phyloP scores from a whole-genome alignment of 2,888 invertebrate species.

The Amphipoea oculea region DNA sequence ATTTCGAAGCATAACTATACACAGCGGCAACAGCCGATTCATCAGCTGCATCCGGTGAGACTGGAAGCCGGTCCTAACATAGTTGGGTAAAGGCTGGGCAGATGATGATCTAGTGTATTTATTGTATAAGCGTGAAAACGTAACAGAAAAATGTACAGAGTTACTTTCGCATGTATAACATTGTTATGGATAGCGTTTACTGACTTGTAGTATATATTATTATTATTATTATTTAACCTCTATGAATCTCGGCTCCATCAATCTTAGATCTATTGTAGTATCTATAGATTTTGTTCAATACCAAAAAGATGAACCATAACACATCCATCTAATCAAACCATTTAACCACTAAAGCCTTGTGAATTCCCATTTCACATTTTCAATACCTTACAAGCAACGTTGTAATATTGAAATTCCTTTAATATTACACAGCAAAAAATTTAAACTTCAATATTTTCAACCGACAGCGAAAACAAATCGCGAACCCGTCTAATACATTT shows the following conservation, averaged over 20 bases:
- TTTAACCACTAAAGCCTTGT: not conserved
- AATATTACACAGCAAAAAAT: slow-evolving; percentile 20
- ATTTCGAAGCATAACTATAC: too few species aligned
- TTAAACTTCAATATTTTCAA: slow-evolving; percentile 40
- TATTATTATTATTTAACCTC: not conserved
- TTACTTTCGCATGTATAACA: not conserved
- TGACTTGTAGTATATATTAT: too few species aligned
- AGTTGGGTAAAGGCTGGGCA: not conserved
- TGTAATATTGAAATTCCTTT: slow-evolving; percentile 26
- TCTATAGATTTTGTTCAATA: too few species aligned
- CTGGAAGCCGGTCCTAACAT: too few species aligned
- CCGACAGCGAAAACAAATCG: slow-evolving; percentile 45
- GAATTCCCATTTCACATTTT: slow-evolving; percentile 1
- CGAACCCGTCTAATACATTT: slow-evolving; percentile 55
- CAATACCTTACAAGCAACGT: slow-evolving; percentile 7
- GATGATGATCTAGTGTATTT: not conserved
- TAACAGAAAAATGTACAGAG: not conserved
- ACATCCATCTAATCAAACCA: not conserved
- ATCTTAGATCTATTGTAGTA: too few species aligned
- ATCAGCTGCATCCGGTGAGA: too few species aligned
- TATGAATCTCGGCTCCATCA: not conserved
- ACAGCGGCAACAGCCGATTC: too few species aligned
- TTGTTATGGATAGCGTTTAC: not conserved
- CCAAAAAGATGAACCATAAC: not conserved
- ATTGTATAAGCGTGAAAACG: not conserved